Percentiles rank a stretch among this genome's conserved stretches.
phyloP scores from a whole-genome alignment of 2,797 vertebrate genomes.

The Cryptoblepharus egeriae region DNA sequence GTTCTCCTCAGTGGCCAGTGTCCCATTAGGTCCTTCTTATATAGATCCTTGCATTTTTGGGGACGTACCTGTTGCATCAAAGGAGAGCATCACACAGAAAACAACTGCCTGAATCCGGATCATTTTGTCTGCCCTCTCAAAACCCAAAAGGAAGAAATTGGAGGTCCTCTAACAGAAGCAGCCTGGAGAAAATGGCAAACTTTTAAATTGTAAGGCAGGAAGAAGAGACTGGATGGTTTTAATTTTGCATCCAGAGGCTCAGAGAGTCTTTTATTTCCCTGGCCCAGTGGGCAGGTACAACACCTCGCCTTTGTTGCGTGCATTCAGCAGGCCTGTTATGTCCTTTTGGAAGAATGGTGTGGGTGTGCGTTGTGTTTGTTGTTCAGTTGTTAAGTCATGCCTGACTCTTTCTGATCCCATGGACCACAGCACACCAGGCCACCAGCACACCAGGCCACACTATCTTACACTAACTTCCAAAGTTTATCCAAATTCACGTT shows the following conservation, averaged over 20 bases:
- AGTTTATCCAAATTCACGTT: too few relatives aligned
- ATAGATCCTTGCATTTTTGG: neutral
- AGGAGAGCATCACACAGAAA: constrained; percentile 6
- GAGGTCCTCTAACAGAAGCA: neutral
- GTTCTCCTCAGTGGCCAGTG: neutral
- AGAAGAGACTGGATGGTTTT: neutral
- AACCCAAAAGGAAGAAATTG: neutral
- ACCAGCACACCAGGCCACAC: too few relatives aligned
- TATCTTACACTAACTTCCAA: too few relatives aligned
- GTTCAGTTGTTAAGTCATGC: too few relatives aligned
- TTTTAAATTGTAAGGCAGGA: neutral
- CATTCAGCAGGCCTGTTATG: neutral
- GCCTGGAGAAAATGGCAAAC: neutral
- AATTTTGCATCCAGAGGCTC: neutral
- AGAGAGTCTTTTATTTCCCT: neutral
- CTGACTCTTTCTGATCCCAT: too few relatives aligned
- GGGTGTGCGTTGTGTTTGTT: too few relatives aligned
- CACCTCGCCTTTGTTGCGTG: neutral
- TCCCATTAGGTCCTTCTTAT: neutral
- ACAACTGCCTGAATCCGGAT: neutral
- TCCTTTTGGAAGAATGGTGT: neutral
- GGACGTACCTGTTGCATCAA: constrained; percentile 7
- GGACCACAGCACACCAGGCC: too few relatives aligned
- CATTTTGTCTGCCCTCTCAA: neutral
- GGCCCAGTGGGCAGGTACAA: neutral